These are phyloP conservation scores for Frankliniella intonsa DNA, from an alignment of 2,888 invertebrate species.

Conservation along the genomic window DNA sequence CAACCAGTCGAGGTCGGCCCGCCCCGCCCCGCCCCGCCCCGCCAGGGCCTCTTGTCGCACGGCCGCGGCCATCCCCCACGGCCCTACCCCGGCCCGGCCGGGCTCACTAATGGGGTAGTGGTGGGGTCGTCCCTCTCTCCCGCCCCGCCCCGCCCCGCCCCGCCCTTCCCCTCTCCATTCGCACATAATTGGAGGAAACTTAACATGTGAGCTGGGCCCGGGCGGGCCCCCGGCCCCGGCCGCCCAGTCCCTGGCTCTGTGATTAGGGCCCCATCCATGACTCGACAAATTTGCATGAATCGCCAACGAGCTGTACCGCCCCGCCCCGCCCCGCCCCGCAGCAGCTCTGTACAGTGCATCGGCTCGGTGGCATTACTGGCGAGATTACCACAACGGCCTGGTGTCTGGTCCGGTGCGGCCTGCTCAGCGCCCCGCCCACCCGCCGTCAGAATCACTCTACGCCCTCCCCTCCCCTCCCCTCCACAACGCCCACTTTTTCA, in stretches of 20 bases:
- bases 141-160: neutral
- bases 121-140: neutral
- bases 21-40: neutral
- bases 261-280: neutral
- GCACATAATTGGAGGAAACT: conserved; percentile 20
- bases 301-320: too few species aligned
- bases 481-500: too few species aligned
- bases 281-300: neutral
- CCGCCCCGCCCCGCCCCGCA: too few species aligned
- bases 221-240: neutral
- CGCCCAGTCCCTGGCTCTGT: neutral
- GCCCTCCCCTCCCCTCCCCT: too few species aligned
- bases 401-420: too few species aligned
- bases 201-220: conserved; percentile 1
- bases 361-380: too few species aligned
- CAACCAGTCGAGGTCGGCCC: neutral
- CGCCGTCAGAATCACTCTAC: too few species aligned
- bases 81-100: neutral
- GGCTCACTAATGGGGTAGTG: neutral
- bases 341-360: too few species aligned
- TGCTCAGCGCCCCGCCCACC: too few species aligned
- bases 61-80: too few species aligned
- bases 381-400: too few species aligned
- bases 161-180: neutral
- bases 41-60: neutral